Evolutionary conservation across 1,140 invertebrate species (phyloP).

Genomic region (Maconellicoccus hirsutus): DNA sequence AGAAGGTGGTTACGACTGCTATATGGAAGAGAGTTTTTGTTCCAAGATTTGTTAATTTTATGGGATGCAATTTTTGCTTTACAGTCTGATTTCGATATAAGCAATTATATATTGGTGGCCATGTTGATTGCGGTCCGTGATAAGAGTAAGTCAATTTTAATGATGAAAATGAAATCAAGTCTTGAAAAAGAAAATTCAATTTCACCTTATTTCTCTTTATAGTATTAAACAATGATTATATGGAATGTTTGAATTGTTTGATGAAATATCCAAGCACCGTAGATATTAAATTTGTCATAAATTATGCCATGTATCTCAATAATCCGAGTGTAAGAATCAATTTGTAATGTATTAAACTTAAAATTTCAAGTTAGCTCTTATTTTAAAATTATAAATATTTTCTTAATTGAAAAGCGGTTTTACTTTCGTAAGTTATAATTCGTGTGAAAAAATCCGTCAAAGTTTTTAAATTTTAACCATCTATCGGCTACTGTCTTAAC

Average conservation of each 20-base stretch:
- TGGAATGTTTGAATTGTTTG: constrained; percentile 47
- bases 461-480: too few species aligned
- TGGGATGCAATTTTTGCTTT: constrained; percentile 74
- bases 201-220: constrained; percentile 25
- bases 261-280: constrained; percentile 53
- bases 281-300: constrained; percentile 49
- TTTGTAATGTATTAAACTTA: too few species aligned
- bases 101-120: constrained; percentile 62
- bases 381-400: too few species aligned
- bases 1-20: constrained; percentile 68
- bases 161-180: constrained; percentile 19
- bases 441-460: too few species aligned
- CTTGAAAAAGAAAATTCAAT: constrained; percentile 6
- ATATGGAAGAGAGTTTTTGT: constrained; percentile 66
- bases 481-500: too few species aligned
- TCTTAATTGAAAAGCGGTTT: too few species aligned
- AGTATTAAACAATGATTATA: constrained; percentile 52
- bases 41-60: constrained; percentile 56
- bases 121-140: constrained; percentile 60
- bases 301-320: constrained; percentile 48
- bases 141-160: constrained; percentile 44
- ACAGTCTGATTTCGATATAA: constrained; percentile 44
- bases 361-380: too few species aligned
- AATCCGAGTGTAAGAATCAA: constrained; percentile 41
- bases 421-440: too few species aligned